These are phyloP conservation scores for Polyommatus iphigenia DNA, from an alignment of 2,888 invertebrate species.

Conservation along the genomic window DNA sequence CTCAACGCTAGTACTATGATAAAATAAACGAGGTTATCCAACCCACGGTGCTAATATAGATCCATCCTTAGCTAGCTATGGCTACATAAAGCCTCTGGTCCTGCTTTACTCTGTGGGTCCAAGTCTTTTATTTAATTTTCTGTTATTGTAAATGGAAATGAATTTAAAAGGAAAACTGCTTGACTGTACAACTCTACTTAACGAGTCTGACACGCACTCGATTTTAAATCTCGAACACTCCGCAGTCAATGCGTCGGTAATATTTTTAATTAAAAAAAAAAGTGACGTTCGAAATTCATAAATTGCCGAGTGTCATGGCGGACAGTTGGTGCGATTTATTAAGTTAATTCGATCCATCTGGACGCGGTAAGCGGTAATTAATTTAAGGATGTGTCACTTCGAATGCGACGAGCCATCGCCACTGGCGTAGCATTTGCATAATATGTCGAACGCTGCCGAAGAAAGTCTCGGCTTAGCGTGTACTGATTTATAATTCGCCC, in stretches of 20 bases:
- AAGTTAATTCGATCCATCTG: slow-evolving; percentile 36
- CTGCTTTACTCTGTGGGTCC: background rate
- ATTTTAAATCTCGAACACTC: background rate
- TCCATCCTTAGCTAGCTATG: background rate
- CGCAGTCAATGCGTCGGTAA: slow-evolving; percentile 7
- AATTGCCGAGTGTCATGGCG: slow-evolving; percentile 15
- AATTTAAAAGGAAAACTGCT: slow-evolving; percentile 13
- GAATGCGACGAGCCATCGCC: slow-evolving; percentile 39
- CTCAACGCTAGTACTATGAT: background rate
- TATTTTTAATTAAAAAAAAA: slow-evolving; percentile 19
- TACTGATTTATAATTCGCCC: slow-evolving; percentile 42
- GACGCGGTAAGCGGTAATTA: slow-evolving; percentile 38
- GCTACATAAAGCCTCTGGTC: background rate
- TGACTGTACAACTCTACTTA: slow-evolving; percentile 1
- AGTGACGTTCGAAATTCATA: slow-evolving; percentile 23
- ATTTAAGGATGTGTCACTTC: slow-evolving; percentile 40
- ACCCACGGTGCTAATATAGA: no score
- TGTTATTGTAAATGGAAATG: background rate
- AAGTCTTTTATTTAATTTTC: background rate
- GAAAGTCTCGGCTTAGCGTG: slow-evolving; percentile 39
- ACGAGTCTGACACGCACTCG: slow-evolving; percentile 2
- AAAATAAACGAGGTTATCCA: background rate
- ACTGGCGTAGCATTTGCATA: slow-evolving; percentile 43
- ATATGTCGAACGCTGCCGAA: slow-evolving; percentile 43
- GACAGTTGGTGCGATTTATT: slow-evolving; percentile 33